Base-by-base conservation (phyloP, 2,113 vertebrate species). In the Megaleporinus macrocephalus region DNA sequence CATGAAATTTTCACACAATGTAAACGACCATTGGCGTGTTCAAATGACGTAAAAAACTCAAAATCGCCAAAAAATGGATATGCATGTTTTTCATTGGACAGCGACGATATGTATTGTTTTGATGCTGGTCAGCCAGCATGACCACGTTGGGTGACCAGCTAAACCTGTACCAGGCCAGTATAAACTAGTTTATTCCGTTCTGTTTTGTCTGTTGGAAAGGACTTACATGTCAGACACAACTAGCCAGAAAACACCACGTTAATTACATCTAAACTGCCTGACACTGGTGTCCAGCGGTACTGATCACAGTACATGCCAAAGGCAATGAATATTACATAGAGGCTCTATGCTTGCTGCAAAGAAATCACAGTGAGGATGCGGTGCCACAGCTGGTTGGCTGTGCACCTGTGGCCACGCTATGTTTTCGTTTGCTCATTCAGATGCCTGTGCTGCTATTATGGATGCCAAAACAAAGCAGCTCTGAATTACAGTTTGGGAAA, bases 371-470 rank as follows among this genome's bases (percentile, higher is more conserved):
- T 49, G 9, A 59, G 15, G 36, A 30, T 16, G 36, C 24, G 26
- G 18, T 41, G 41, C 41, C 11, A 44, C 49, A 29, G 65, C 44
- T 27, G 24, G 0, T 26, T 13, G 27, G 5, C 51, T 27, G 47
- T 44, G 49, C 49, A 59, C 49, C 15, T 29, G 61, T 49, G 33
- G 36, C 27, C 69, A 55, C 10, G 33, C 26, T 13, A 3, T 51
- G 61, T 55, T 76, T 61, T 65, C n/a, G 41, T 76, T 61, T 1
- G 7, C 20, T 11, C 15, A 62, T 77, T 63, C 15, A 41, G 74
- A 83, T 20, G 44, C 29, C 51, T 29, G 33, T 79, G 33, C 7
- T 74, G 61, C 47, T n/a, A 47, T 24, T 74, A 44, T 33, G 53
- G 53, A 55, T 22, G 18, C 69, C 16, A 30, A 51, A 73, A 78